Base-by-base conservation (phyloP, 92 coral and sea anemone species). In the Parazoanthus darwini region DNA sequence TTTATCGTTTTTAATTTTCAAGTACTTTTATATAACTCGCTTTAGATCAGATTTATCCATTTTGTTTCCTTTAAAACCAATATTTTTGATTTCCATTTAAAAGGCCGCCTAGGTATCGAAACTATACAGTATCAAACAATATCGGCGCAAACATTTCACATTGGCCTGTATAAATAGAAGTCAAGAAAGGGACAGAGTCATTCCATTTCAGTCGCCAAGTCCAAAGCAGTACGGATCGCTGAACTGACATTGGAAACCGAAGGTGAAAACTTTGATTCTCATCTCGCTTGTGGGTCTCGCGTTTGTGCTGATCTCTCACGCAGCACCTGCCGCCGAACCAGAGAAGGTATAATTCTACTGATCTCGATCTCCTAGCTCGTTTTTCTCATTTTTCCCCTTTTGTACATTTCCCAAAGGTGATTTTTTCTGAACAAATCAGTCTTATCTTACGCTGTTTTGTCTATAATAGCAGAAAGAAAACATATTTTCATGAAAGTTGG, bases 281-380 rank as follows among this genome's bases (percentile, higher is more conserved):
- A 48, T 79, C 63, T 79, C 82, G 8, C 82, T 79, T 79, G 82
- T 79, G 82, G 82, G 59, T 26, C 63, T 46, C 66, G 36, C 67
- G 9, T 79, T 79, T 46, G 82, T 79, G 8, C 67, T 79, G 43
- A 46, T 50, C 51, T 79, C 36, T 18, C 59, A 50, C 2, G 67
- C 82, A 23, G 82, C 82, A 50, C 82, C 82, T 2, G 67, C 63
- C 35, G 82, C 65, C 20, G 82, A 79, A 7, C 2, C 82, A 33
- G 66, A 50, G 22, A 78, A 78, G 82, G 82, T 78, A 15, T 4
- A 10, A 5, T 74, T 6, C 16, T 7, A 37, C 18, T 72, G 42
- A 38, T 3, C 42, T 38, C 42, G 0, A 16, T 0, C 18, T 73
- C 15, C 7, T 73, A 13, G 0, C 5, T 73, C 18, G 18, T 35